Conservation (phyloP, 2,797 vertebrate genomes). For the Thalassophryne amazonica region DNA sequence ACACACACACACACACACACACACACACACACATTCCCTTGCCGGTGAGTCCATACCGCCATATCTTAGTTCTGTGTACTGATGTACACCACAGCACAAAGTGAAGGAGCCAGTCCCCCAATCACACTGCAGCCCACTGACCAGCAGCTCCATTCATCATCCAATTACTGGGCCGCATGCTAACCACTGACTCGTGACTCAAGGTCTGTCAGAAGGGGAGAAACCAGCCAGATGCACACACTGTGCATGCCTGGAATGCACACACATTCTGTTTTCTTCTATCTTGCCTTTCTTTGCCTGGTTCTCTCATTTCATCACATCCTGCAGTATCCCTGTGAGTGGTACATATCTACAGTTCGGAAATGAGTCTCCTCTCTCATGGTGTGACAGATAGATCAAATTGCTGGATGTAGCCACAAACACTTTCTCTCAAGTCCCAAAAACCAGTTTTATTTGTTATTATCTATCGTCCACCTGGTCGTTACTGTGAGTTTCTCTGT, state of each 20-base stretch:
- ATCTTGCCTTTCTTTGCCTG: background rate
- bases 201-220: background rate
- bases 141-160: constrained; percentile 25
- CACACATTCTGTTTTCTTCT: background rate
- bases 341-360: constrained; percentile 1
- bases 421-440: background rate
- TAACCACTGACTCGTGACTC: constrained; percentile 25
- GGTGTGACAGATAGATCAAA: constrained; percentile 21
- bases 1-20: too few relatives aligned
- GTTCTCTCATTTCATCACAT: constrained; percentile 5
- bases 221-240: background rate
- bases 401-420: background rate
- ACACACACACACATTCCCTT: background rate
- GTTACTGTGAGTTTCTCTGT: too few relatives aligned
- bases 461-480: too few relatives aligned
- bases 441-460: too few relatives aligned
- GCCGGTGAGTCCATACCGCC: background rate
- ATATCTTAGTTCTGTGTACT: constrained; percentile 6
- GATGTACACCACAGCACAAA: background rate
- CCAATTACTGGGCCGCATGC: constrained; percentile 25
- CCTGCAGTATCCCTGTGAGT: background rate
- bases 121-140: constrained; percentile 22
- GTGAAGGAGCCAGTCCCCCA: constrained; percentile 15
- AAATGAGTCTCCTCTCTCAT: constrained; percentile 12
- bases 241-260: background rate